Conservation (phyloP, 2,797 vertebrate genomes). For the Lepilemur septentrionalis region DNA sequence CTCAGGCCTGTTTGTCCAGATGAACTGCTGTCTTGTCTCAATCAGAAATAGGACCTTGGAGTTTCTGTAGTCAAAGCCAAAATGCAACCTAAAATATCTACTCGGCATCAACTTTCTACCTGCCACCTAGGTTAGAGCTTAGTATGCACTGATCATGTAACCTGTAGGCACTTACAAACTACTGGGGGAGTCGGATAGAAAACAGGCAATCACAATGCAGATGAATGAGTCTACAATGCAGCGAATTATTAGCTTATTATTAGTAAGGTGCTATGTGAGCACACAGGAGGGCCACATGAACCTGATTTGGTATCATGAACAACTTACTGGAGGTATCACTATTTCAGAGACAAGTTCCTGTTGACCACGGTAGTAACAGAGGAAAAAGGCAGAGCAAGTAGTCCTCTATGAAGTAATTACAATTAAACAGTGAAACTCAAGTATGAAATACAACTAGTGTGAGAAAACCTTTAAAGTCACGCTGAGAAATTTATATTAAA, state of each 20-base stretch:
- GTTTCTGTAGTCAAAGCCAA: not conserved
- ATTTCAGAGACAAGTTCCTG: not conserved
- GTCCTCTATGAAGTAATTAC: not conserved
- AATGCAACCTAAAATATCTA: not conserved
- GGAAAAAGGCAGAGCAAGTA: not conserved
- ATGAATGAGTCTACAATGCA: rapidly evolving
- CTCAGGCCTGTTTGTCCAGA: not conserved
- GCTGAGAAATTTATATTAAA: not conserved
- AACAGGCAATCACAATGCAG: rapidly evolving
- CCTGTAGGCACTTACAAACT: not conserved
- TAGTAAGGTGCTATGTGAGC: not conserved
- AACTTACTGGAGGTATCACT: not conserved
- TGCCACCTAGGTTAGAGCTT: not conserved
- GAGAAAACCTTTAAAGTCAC: not conserved
- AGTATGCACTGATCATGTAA: not conserved
- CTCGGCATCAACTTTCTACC: not conserved
- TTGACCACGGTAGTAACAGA: not conserved
- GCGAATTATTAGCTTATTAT: not conserved
- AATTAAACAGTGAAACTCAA: not conserved
- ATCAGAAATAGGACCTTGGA: rapidly evolving
- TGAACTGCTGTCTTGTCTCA: rapidly evolving
- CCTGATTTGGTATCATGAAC: not conserved
- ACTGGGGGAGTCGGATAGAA: not conserved
- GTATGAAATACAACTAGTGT: not conserved
- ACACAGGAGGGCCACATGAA: not conserved